These are phyloP conservation scores for Caerostris extrusa DNA, from an alignment of 1,140 invertebrate genomes.

Conservation along the genomic window DNA sequence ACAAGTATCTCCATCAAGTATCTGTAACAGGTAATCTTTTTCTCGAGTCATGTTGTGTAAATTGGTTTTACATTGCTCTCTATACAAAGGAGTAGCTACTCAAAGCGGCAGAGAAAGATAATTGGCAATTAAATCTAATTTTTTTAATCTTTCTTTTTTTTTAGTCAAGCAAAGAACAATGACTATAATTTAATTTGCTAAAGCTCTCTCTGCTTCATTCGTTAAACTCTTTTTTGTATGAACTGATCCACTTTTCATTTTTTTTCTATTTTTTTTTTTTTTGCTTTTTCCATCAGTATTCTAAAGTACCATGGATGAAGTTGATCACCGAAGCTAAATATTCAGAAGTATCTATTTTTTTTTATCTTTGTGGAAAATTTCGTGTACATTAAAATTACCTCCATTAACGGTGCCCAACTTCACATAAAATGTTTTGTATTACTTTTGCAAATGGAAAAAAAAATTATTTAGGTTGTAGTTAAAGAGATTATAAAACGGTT, in stretches of 20 bases:
- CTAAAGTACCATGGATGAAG: not conserved
- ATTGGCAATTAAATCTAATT: constrained; percentile 36
- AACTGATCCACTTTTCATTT: not conserved
- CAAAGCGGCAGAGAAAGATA: not conserved
- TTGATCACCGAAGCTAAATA: not conserved
- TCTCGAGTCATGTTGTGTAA: not conserved
- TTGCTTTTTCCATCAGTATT: not conserved
- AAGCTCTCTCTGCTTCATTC: not conserved
- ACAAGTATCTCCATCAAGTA: not conserved
- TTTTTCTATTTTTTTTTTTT: not conserved
- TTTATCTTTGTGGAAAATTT: no score
- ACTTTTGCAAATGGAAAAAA: no score
- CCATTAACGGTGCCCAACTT: no score
- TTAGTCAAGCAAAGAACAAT: not conserved
- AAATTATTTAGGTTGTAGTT: no score
- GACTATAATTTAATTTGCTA: constrained; percentile 9
- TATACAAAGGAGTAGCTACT: not conserved
- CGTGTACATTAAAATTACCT: no score
- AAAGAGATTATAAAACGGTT: no score
- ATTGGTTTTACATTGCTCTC: not conserved
- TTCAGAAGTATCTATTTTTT: no score
- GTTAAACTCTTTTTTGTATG: not conserved
- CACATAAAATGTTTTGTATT: no score
- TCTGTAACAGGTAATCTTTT: constrained; percentile 13
- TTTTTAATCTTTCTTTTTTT: not conserved